phyloP scores from a whole-genome alignment of 2,888 invertebrate species.

The Amphipoea lucens region DNA sequence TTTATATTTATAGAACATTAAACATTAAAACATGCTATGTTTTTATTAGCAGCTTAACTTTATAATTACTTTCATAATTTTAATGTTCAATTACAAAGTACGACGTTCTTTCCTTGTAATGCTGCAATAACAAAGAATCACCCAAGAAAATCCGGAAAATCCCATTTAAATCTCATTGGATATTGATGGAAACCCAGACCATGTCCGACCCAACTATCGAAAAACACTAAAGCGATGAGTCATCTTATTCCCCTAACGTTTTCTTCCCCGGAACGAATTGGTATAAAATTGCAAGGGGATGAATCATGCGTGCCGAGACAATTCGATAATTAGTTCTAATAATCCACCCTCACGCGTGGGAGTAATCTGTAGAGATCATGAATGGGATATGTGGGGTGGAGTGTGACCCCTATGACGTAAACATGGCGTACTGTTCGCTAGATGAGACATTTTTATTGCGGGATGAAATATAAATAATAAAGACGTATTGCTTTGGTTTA shows the following conservation, averaged over 20 bases:
- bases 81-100: not conserved
- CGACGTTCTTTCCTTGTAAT: not conserved
- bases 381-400: constrained; percentile 64
- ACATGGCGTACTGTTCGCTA: constrained; percentile 39
- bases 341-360: constrained; percentile 65
- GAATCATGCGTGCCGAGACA: constrained; percentile 71
- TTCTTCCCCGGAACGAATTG: constrained; percentile 62
- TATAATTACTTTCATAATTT: not conserved
- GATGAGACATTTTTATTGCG: constrained; percentile 35
- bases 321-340: constrained; percentile 77
- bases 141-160: constrained; percentile 24
- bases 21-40: not conserved
- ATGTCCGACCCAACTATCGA: constrained; percentile 57
- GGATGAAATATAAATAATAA: not conserved
- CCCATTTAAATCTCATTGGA: constrained; percentile 50
- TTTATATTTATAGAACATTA: constrained; percentile 24
- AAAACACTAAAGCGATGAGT: constrained; percentile 68
- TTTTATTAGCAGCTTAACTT: not conserved
- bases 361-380: constrained; percentile 65
- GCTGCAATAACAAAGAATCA: constrained; percentile 2
- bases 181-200: constrained; percentile 48
- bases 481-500: not conserved
- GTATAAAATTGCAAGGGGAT: constrained; percentile 72
- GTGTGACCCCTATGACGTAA: constrained; percentile 56
- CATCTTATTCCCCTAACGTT: constrained; percentile 59